Evolutionary conservation across 1,140 invertebrate genomes (phyloP).

Genomic region (Drosophila nasuta): DNA sequence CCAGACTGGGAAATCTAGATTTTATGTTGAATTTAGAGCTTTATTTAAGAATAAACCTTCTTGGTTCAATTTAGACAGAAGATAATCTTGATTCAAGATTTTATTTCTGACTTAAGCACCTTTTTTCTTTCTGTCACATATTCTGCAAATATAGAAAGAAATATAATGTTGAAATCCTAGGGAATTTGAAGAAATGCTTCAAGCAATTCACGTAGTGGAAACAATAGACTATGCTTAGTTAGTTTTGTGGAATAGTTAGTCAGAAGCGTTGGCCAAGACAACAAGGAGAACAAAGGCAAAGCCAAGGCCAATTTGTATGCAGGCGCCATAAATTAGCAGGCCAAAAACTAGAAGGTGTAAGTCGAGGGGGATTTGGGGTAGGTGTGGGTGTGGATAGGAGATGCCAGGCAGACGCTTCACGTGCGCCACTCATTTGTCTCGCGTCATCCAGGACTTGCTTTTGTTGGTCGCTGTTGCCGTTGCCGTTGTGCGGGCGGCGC

Average conservation of each 20-base stretch:
- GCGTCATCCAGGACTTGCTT: conserved; percentile 43
- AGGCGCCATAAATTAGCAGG: conserved; percentile 76
- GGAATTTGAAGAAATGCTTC: too few relatives aligned
- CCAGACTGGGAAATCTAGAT: too few relatives aligned
- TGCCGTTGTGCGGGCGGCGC: conserved; percentile 52
- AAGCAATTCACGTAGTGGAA: not conserved
- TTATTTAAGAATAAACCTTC: too few relatives aligned
- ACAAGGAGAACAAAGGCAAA: not conserved
- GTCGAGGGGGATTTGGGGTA: not conserved
- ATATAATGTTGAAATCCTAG: too few relatives aligned
- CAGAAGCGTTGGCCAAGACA: conserved; percentile 2
- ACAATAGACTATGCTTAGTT: conserved; percentile 6
- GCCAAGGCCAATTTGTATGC: conserved; percentile 72
- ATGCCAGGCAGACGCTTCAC: conserved; percentile 60
- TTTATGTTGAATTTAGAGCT: too few relatives aligned
- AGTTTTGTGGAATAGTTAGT: conserved; percentile 21
- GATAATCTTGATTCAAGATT: too few relatives aligned
- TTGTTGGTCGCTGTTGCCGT: not conserved
- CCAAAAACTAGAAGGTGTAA: conserved; percentile 17
- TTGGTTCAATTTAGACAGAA: too few relatives aligned
- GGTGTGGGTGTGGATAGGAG: not conserved
- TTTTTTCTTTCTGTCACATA: too few relatives aligned
- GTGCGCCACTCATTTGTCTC: conserved; percentile 79
- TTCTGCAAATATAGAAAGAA: too few relatives aligned
- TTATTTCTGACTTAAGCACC: too few relatives aligned